Base-by-base conservation (phyloP, 2,113 vertebrate genomes). In the Taxidea taxus region DNA sequence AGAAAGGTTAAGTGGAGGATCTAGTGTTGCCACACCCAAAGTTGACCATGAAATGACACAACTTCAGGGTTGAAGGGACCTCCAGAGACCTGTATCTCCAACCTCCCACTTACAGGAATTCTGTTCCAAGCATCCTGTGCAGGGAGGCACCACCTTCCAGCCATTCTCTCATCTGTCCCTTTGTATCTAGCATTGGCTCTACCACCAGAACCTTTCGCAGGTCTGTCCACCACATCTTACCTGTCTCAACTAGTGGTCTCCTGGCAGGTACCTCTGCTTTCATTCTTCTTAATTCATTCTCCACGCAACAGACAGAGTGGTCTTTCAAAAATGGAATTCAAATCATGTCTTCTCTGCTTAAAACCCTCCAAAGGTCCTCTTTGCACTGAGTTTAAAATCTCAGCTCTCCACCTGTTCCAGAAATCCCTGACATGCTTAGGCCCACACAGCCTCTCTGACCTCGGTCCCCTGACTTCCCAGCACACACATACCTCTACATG, bases 291-390 rank as follows among this genome's bases (percentile, higher is more conserved):
- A 31, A 88, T 90, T 82, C 77, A 47, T 93, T 94, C 88, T 97
- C 91, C 25, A 82, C 56, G 25, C 27, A 62, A 7, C 27, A 23
- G 83, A 92, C 83, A 78, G 87, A 74, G 37, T 58, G 81, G 90
- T 90, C 94, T 96, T 96, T 93, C 93, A 74, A 87, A 95, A 94
- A 81, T 87, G 85, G 84, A 94, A 92, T 90, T 94, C 49, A 90
- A 29, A 56, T 31, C 39, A 25, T 60, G 37, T 62, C 70, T 68
- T 95, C 51, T 42, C 56, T 89, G 29, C 34, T 87, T 92, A 81
- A 90, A 77, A 42, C 49, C 27, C 68, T 95, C 93, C 68, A 68
- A 94, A 97, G 74, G 23, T 44, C 91, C 70, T 90, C 92, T 91
- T 21, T 74, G 21, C 23, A n/a, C 31, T 25, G 39, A 90, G 18